phyloP scores from a whole-genome alignment of 2,797 vertebrate species.

The Aythya fuligula region DNA sequence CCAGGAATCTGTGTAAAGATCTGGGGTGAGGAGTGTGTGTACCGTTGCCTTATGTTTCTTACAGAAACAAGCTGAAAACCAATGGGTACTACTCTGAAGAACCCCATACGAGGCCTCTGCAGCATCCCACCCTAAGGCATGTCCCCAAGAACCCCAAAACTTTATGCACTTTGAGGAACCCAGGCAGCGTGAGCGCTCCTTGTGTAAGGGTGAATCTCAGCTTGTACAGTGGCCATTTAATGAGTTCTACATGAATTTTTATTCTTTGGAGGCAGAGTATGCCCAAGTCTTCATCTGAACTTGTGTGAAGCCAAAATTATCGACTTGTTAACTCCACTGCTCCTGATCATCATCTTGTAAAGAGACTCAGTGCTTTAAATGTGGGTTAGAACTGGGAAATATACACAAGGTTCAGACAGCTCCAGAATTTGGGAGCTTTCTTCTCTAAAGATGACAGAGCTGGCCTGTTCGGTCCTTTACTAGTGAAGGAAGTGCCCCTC shows the following conservation, averaged over 20 bases:
- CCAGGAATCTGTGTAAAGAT: background rate
- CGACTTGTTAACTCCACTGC: background rate
- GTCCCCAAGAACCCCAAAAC: background rate
- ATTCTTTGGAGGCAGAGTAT: background rate
- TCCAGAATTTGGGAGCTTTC: background rate
- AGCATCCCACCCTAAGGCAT: background rate
- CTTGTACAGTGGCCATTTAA: fast-evolving
- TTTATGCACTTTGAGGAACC: background rate
- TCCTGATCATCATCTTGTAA: background rate
- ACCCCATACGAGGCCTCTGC: background rate
- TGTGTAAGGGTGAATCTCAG: background rate
- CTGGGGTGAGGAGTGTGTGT: fast-evolving
- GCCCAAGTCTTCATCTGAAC: background rate
- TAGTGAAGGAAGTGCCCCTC: too few relatives aligned
- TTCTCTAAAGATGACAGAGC: too few relatives aligned
- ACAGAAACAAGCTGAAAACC: background rate
- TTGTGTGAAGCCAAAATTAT: background rate
- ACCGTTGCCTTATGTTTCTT: fast-evolving
- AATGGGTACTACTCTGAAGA: fast-evolving
- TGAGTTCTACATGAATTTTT: fast-evolving
- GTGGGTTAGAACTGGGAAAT: background rate
- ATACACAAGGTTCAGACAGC: background rate
- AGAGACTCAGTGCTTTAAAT: background rate
- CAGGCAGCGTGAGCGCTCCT: fast-evolving
- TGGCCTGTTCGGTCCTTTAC: too few relatives aligned